These are phyloP conservation scores for Paracanthobrama guichenoti DNA, from an alignment of 2,113 vertebrate species.

Conservation along the genomic window DNA sequence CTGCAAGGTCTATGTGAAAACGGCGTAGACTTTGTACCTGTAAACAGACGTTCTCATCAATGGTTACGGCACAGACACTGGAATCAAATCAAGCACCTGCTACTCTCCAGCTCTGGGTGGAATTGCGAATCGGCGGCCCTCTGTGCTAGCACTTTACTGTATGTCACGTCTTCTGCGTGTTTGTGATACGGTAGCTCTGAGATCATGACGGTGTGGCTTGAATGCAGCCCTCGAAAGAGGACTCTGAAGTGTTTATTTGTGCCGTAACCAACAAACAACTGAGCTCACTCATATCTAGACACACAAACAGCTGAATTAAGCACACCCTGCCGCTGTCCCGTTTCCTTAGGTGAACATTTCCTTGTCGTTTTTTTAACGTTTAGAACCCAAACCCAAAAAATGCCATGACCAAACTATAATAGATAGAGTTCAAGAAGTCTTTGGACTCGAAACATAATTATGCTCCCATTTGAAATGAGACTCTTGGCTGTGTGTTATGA, in stretches of 20 bases:
- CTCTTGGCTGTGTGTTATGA: too few relatives aligned
- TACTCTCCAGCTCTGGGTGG: conserved; percentile 64
- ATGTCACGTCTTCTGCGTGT: not conserved
- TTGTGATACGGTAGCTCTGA: not conserved
- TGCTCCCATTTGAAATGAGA: too few relatives aligned
- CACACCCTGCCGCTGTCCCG: not conserved
- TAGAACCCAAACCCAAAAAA: too few relatives aligned
- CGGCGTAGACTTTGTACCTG: conserved; percentile 71
- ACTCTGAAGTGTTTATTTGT: conserved; percentile 20
- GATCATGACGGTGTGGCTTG: not conserved
- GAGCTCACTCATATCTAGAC: conserved; percentile 13
- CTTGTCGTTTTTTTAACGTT: not conserved
- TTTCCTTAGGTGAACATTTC: not conserved
- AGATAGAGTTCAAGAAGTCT: too few relatives aligned
- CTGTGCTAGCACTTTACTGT: not conserved
- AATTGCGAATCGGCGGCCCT: not conserved
- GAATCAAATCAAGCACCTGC: conserved; percentile 72
- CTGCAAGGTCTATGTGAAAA: conserved; percentile 56
- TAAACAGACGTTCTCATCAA: conserved; percentile 62
- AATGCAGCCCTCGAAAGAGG: not conserved
- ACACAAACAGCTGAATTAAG: conserved; percentile 3
- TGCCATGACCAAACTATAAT: too few relatives aligned
- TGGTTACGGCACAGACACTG: conserved; percentile 49
- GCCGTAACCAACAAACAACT: conserved; percentile 35
- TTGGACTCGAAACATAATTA: too few relatives aligned